Conservation (phyloP, 2,797 vertebrate genomes). For the Sus cebifrons region DNA sequence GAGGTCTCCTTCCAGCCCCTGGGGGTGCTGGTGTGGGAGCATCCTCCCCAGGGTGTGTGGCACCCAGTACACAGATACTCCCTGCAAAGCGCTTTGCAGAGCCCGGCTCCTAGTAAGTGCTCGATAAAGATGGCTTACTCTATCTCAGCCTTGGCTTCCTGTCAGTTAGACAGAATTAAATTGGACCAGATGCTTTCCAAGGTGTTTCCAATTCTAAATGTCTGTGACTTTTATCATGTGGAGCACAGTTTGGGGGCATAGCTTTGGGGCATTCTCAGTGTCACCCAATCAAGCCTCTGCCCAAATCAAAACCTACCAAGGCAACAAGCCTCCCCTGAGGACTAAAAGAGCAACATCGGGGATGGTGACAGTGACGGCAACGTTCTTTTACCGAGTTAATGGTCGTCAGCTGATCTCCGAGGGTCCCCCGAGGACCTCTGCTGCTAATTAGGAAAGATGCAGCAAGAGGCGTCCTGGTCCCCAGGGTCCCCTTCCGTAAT, state of each 20-base stretch:
- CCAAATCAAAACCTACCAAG: slow-evolving; percentile 75
- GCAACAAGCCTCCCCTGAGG: slow-evolving; percentile 41
- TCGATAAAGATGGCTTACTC: neutral
- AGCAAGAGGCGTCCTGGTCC: slow-evolving; percentile 17
- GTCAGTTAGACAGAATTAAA: neutral
- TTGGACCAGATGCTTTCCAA: neutral
- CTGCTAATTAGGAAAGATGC: slow-evolving; percentile 77
- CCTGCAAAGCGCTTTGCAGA: accelerated
- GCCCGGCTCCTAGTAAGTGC: neutral
- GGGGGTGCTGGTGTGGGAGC: neutral
- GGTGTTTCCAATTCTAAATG: neutral
- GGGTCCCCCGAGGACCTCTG: slow-evolving; percentile 6
- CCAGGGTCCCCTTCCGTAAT: slow-evolving; percentile 59
- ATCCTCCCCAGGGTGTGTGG: accelerated
- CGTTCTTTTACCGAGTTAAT: slow-evolving; percentile 51
- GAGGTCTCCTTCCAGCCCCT: neutral
- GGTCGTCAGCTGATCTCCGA: slow-evolving; percentile 64
- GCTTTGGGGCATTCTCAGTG: neutral
- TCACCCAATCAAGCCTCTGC: slow-evolving; percentile 66
- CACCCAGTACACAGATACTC: accelerated
- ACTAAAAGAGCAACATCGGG: neutral
- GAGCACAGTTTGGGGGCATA: slow-evolving; percentile 20
- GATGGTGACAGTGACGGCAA: neutral
- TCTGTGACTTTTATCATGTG: slow-evolving; percentile 36
- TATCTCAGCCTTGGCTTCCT: slow-evolving; percentile 12